Conservation (phyloP, 2,888 invertebrate genomes). For the Lepidochrysops patricia region DNA sequence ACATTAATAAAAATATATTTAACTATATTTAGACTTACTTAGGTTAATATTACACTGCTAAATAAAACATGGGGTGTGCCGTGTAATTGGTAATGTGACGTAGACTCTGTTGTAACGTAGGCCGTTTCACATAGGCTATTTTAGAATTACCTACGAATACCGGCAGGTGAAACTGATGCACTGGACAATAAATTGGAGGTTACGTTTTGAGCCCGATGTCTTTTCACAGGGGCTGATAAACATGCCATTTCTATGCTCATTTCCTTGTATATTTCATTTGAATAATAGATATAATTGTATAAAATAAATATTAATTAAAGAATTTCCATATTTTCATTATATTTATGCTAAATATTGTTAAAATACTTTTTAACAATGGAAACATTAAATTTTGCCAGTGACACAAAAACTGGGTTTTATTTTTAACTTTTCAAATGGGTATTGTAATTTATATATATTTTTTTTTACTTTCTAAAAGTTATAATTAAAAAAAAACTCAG, state of each 20-base stretch:
- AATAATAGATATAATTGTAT: slow-evolving; percentile 2
- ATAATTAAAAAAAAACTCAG: background rate
- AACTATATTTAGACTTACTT: too few species aligned
- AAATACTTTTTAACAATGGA: slow-evolving; percentile 9
- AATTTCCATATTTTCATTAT: slow-evolving; percentile 9
- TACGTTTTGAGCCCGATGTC: background rate
- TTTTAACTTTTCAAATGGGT: background rate
- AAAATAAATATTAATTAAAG: slow-evolving; percentile 6
- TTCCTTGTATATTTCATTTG: slow-evolving; percentile 6
- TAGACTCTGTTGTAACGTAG: too few species aligned
- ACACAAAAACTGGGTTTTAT: too few species aligned
- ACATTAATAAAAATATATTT: too few species aligned
- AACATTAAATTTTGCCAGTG: background rate
- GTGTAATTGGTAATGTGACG: background rate
- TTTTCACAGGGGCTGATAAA: slow-evolving; percentile 4
- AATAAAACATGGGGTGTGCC: background rate
- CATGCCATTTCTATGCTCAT: slow-evolving; percentile 1
- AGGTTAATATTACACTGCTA: too few species aligned
- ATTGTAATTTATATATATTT: too few species aligned
- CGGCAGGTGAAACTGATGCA: background rate
- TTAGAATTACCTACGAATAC: background rate
- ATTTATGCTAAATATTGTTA: background rate
- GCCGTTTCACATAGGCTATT: too few species aligned
- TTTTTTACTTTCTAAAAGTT: background rate
- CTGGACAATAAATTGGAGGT: background rate